Evolutionary conservation across 1,140 invertebrate genomes (phyloP), one percentile per base, ranked within the genome.

Genomic region (Solen grandis): DNA sequence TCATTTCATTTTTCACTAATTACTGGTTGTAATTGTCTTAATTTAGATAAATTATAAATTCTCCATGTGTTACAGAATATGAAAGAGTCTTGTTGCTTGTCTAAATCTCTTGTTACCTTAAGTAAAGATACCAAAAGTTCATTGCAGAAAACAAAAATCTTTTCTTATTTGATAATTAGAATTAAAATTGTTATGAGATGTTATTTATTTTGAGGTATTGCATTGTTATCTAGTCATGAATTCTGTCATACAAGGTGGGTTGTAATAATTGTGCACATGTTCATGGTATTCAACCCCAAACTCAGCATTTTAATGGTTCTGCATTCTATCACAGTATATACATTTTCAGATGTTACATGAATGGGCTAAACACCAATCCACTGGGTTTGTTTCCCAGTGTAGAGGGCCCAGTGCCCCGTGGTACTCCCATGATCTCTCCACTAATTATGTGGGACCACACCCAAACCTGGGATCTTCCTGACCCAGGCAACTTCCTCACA

Each of bases 371-470:
- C 88, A 95, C 97, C 0, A 94, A 95, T 70, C 92, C 90, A 2
- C 96, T 36, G 89, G 95, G 95, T 35, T 90, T 98, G 1, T 97
- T 97, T 90, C 94, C 95, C 36, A 93, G 94, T 38, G 94, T 97
- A 0, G 93, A 93, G 59, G 97, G 95, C 87, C 97, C 98, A 0
- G 98, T 99, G n/a, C 94, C 97, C 22, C 93, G 94, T 63, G 96
- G 96, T 33, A 99, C 97, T 0, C 96, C 97, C 0, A 96, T 96
- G 94, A 93, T 99, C 46, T 95, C 95, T 54, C 95, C 97, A 0
- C 92, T 95, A 84, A 93, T 99, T 66, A 93, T 94, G 83, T 99
- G 98, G 98, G 97, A 99, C 92, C 98, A 99, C 92, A 94, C 94
- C 25, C 82, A 88, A 22, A 83, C 89, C 22, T 94, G 92, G 93